Evolutionary conservation across 2,113 vertebrate genomes (phyloP).

Genomic region (Axis porcinus): DNA sequence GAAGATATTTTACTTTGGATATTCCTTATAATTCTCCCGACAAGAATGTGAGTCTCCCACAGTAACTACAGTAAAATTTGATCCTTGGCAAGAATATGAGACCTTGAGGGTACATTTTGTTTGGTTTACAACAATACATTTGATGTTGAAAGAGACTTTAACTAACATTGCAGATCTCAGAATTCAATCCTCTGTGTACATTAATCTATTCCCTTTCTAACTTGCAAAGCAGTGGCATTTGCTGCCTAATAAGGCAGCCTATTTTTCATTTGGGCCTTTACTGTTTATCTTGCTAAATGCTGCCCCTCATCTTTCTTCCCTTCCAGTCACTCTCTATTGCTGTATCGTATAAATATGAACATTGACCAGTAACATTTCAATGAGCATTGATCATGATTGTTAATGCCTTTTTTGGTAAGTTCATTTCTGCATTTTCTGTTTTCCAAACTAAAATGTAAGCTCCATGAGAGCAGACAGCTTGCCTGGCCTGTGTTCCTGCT

Average conservation of each 20-base stretch:
- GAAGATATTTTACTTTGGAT: not conserved
- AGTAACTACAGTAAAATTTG: not conserved
- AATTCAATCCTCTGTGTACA: not conserved
- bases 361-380: not conserved
- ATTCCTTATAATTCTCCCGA: rapidly evolving
- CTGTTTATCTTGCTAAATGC: not conserved
- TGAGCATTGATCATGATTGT: not conserved
- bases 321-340: not conserved
- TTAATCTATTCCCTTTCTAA: not conserved
- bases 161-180: not conserved
- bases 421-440: not conserved
- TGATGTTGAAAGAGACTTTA: not conserved
- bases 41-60: not conserved
- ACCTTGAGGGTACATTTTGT: not conserved
- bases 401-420: not conserved
- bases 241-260: not conserved
- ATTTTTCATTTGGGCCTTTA: rapidly evolving
- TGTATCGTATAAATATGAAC: rapidly evolving
- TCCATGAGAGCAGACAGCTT: too few species aligned
- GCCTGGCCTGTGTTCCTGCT: rapidly evolving
- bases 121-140: not conserved
- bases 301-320: not conserved
- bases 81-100: not conserved
- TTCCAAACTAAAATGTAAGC: not conserved
- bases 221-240: not conserved